A percentile compares a stretch with the other conserved stretches of the same genome.
These are phyloP conservation scores for Hoplostethus atlanticus DNA, from an alignment of 2,797 vertebrate species.

Conservation along the genomic window DNA sequence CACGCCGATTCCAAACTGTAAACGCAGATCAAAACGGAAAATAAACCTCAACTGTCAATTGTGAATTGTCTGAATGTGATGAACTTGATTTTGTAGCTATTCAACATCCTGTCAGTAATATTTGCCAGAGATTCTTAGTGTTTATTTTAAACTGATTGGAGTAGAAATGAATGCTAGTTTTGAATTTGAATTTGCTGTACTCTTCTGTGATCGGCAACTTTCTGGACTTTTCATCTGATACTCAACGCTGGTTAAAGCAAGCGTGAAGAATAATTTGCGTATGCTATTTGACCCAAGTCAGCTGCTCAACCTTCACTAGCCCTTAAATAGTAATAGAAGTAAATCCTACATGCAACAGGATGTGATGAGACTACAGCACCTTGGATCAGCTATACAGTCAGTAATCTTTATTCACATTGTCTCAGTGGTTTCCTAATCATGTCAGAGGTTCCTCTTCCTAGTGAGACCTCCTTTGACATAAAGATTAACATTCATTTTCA, in stretches of 20 bases:
- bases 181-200: neutral
- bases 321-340: neutral
- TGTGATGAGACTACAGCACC: neutral
- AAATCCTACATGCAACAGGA: too few species aligned
- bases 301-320: neutral
- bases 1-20: slow-evolving; percentile 87
- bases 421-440: neutral
- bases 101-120: too few species aligned
- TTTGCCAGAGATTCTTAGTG: neutral
- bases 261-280: too few species aligned
- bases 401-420: neutral
- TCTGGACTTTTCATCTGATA: too few species aligned
- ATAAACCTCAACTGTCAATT: slow-evolving; percentile 5
- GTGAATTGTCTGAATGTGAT: neutral
- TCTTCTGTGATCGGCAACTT: too few species aligned
- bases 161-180: neutral
- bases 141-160: neutral
- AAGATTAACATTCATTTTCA: neutral
- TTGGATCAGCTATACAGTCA: neutral
- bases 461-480: neutral
- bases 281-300: too few species aligned
- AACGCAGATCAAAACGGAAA: slow-evolving; percentile 1
- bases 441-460: neutral
- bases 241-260: too few species aligned
- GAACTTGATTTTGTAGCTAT: neutral